Evolutionary conservation across 2,797 vertebrate species (phyloP), one percentile per base, ranked within the genome.

Genomic region (Aplochiton taeniatus): DNA sequence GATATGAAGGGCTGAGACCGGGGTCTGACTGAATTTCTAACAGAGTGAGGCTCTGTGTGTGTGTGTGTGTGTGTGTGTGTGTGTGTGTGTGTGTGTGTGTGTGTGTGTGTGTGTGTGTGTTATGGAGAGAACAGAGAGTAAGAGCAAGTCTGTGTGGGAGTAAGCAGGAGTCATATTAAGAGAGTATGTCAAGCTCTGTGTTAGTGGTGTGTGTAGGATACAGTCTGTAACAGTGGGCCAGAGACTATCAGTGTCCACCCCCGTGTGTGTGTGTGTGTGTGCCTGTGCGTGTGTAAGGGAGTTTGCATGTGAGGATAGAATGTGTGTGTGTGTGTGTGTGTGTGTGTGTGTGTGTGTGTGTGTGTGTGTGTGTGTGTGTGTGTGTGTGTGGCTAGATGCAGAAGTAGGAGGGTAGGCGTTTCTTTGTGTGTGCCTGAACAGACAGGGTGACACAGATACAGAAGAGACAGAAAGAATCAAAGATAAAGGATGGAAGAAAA

Each of bases 201-300:
- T 83, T 76, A 77, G 72, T 65, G 73, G 66, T 80, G 69, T 84
- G 85, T 83, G 85, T 83, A 79, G 86, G 86, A 80, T 80, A 81
- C 68, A 78, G 83, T 75, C 80, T 75, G 83, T 75, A 76, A 59
- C 77, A 69, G 72, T 66, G 76, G 75, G 75, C 54, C 72, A 44
- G 69, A 77, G 81, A 80, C 64, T 14, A 61, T 76, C 61, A 70
- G 70, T 76, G 72, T 81, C 81, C 71, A 74, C 75, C 82, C 68
- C 51, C 63, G 59, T 60, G 66, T 82, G 66, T 75, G 72, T 78
- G 69, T 75, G 58, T 73, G 50, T 49, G 13, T 61, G 42, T 70
- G 53, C 54, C 50, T 62, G 63, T 55, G 41, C 48, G 7, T 49
- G 48, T 19, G 50, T 67, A 19, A 18, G 43, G 45, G 60, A 46